Percentiles rank a stretch among this genome's conserved stretches.
phyloP scores from a whole-genome alignment of 2,888 invertebrate genomes.

The Kuschelorhynchus macadamiae region DNA sequence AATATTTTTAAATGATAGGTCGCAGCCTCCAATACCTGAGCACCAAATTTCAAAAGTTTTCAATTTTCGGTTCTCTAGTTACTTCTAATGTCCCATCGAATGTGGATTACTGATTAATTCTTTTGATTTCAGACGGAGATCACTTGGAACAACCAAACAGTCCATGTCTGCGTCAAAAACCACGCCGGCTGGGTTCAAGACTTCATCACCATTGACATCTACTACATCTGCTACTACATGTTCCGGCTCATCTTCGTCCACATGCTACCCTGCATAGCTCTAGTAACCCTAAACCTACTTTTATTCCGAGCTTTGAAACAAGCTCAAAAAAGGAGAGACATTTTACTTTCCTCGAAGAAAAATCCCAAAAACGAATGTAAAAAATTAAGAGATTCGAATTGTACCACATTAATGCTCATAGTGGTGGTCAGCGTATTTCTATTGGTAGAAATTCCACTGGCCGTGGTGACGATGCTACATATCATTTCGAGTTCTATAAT shows the following conservation, averaged over 20 bases:
- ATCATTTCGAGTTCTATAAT: constrained; percentile 81
- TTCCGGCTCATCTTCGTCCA: constrained; percentile 95
- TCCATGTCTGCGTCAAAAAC: constrained; percentile 76
- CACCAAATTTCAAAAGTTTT: too few relatives aligned
- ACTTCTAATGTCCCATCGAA: too few relatives aligned
- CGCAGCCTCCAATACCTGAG: too few relatives aligned
- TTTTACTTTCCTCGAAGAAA: constrained; percentile 63
- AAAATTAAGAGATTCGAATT: constrained; percentile 83
- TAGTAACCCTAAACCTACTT: constrained; percentile 90
- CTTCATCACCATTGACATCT: constrained; percentile 79
- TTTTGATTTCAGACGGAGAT: constrained; percentile 72
- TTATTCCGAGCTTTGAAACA: constrained; percentile 88
- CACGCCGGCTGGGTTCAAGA: constrained; percentile 81
- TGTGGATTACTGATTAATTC: too few relatives aligned
- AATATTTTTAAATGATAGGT: too few relatives aligned
- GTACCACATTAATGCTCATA: constrained; percentile 89
- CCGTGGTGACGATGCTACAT: constrained; percentile 86
- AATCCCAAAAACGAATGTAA: constrained; percentile 82
- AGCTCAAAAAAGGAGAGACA: constrained; percentile 75
- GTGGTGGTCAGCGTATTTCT: constrained; percentile 89
- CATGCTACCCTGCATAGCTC: constrained; percentile 87
- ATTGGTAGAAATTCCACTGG: constrained; percentile 86
- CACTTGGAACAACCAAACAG: constrained; percentile 79
- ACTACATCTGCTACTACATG: constrained; percentile 86
- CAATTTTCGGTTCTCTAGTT: too few relatives aligned